Conservation (phyloP, 1,140 invertebrate species). For the Drosophila erecta region DNA sequence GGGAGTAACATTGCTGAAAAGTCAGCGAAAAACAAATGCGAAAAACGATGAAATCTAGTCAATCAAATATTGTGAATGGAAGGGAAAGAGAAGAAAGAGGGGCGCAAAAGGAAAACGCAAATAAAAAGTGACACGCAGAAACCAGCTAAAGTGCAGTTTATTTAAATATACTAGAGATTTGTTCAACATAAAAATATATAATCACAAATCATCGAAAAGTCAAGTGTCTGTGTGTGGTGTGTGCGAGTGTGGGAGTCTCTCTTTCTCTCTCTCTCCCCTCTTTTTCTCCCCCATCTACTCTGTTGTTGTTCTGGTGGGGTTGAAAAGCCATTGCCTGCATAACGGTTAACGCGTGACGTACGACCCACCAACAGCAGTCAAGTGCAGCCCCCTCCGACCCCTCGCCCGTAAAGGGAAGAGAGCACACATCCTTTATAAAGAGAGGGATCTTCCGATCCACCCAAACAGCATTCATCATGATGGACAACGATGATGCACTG, state of each 20-base stretch:
- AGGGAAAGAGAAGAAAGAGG: slow-evolving; percentile 47
- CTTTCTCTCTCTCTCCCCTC: slow-evolving; percentile 6
- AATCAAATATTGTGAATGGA: slow-evolving; percentile 61
- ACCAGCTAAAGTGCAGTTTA: slow-evolving; percentile 47
- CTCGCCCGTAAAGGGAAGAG: slow-evolving; percentile 14
- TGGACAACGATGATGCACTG: slow-evolving; percentile 81
- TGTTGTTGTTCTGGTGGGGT: slow-evolving; percentile 63
- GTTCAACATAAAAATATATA: slow-evolving; percentile 26
- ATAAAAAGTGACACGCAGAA: slow-evolving; percentile 80
- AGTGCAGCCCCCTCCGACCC: slow-evolving; percentile 26
- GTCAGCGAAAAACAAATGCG: slow-evolving; percentile 36
- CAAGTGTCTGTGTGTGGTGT: slow-evolving; percentile 7
- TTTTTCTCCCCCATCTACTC: neutral
- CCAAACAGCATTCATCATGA: slow-evolving; percentile 59
- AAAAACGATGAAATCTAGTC: slow-evolving; percentile 77
- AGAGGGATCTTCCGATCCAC: slow-evolving; percentile 16
- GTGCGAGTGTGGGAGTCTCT: slow-evolving; percentile 21
- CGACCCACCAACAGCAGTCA: slow-evolving; percentile 12
- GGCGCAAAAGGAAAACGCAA: slow-evolving; percentile 70
- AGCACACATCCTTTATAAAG: slow-evolving; percentile 11
- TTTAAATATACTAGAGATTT: slow-evolving; percentile 41
- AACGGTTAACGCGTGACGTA: slow-evolving; percentile 72
- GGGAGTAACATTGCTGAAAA: slow-evolving; percentile 21
- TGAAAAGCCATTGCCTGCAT: slow-evolving; percentile 71
- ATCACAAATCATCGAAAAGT: slow-evolving; percentile 31